A percentile compares a stretch with the other conserved stretches of the same genome.
phyloP scores from a whole-genome alignment of 1,140 invertebrate species.

The Lycorma delicatula region DNA sequence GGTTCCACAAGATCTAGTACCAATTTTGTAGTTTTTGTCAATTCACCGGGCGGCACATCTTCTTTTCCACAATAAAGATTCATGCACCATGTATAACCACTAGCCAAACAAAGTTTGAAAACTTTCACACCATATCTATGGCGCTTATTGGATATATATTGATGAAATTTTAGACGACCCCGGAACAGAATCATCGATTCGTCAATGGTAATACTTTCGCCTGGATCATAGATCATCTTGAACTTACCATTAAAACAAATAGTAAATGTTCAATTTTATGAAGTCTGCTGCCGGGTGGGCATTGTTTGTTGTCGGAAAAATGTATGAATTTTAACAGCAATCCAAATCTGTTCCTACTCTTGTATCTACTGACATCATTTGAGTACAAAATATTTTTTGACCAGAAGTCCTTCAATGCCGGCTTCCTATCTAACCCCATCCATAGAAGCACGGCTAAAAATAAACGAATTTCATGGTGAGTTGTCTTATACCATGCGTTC shows the following conservation, averaged over 20 bases:
- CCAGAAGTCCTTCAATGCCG: constrained; percentile 9
- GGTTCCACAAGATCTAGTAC: constrained; percentile 21
- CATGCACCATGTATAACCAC: constrained; percentile 28
- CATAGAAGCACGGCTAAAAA: constrained; percentile 7
- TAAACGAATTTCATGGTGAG: neutral
- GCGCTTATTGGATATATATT: constrained; percentile 38
- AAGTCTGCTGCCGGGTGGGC: neutral
- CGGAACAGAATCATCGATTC: constrained; percentile 37
- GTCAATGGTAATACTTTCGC: constrained; percentile 34
- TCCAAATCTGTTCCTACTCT: constrained; percentile 16
- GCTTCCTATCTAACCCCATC: constrained; percentile 11
- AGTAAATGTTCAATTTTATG: constrained; percentile 25
- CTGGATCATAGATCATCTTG: constrained; percentile 22
- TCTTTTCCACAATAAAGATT: constrained; percentile 30
- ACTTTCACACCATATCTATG: constrained; percentile 37
- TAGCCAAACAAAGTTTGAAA: constrained; percentile 32
- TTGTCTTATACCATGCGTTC: neutral
- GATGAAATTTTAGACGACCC: constrained; percentile 34
- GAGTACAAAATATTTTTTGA: constrained; percentile 9
- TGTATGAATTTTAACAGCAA: constrained; percentile 12
- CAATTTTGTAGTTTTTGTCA: constrained; percentile 9
- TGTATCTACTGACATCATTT: constrained; percentile 8
- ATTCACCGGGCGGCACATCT: neutral
- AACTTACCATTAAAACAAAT: constrained; percentile 19
- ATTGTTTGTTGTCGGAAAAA: constrained; percentile 8